A percentile compares a stretch with the other conserved stretches of the same genome.
Conservation (phyloP, 2,797 vertebrate species). For the Danio choprae region DNA sequence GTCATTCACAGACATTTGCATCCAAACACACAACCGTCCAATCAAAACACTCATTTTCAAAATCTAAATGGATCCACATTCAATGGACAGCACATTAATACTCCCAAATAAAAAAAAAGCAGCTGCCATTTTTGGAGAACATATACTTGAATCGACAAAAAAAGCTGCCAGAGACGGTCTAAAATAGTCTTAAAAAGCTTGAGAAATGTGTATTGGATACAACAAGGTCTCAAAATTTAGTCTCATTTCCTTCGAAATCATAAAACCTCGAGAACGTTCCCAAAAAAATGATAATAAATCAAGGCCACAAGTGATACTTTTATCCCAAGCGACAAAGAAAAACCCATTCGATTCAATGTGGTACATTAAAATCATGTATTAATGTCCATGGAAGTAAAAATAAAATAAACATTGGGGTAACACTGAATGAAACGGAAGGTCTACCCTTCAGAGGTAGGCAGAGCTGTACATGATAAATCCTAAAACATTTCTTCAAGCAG, state of each 20-base stretch:
- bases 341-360: conserved; percentile 48
- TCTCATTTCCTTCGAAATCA: not conserved
- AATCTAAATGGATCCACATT: not conserved
- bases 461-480: conserved; percentile 55
- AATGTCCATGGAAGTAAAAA: conserved; percentile 75
- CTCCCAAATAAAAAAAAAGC: not conserved
- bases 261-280: no score
- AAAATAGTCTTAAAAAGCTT: not conserved
- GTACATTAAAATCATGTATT: conserved; percentile 73
- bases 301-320: conserved; percentile 30
- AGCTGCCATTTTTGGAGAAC: conserved; percentile 14
- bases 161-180: not conserved
- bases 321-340: conserved; percentile 17
- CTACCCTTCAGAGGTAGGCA: conserved; percentile 60
- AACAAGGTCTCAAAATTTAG: not conserved
- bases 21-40: not conserved
- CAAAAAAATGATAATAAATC: not conserved
- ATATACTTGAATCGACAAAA: not conserved
- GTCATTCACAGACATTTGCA: not conserved
- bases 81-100: not conserved
- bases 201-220: not conserved
- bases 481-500: conserved; percentile 56
- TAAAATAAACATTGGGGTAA: conserved; percentile 74
- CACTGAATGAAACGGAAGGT: conserved; percentile 81
- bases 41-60: not conserved